A percentile compares a stretch with the other conserved stretches of the same genome.
phyloP scores from a whole-genome alignment of 2,797 vertebrate genomes.

The Ptychobarbus kaznakovi region DNA sequence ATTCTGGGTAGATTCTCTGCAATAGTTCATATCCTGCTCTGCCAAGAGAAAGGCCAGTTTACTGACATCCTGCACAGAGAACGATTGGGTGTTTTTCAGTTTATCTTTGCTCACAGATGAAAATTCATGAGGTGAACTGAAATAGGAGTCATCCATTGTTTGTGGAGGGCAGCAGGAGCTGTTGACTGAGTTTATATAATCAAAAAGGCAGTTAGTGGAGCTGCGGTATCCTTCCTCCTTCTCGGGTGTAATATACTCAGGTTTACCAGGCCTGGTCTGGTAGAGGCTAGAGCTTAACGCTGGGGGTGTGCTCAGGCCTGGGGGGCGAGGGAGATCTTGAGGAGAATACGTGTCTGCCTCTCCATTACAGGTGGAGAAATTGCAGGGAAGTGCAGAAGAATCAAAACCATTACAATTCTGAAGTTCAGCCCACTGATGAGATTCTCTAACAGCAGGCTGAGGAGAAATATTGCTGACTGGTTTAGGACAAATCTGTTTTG shows the following conservation, averaged over 20 bases:
- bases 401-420: slow-evolving; percentile 72
- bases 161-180: slow-evolving; percentile 61
- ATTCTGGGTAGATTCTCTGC: slow-evolving; percentile 77
- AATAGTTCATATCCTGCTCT: slow-evolving; percentile 72
- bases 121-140: slow-evolving; percentile 73
- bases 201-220: slow-evolving; percentile 67
- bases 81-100: slow-evolving; percentile 72
- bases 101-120: slow-evolving; percentile 72
- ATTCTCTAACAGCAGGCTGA: slow-evolving; percentile 69
- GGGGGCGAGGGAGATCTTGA: slow-evolving; percentile 71
- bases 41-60: slow-evolving; percentile 74
- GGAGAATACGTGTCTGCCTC: slow-evolving; percentile 70
- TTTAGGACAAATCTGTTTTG: slow-evolving; percentile 69
- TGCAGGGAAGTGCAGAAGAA: slow-evolving; percentile 79
- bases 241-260: slow-evolving; percentile 69
- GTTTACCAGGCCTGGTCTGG: slow-evolving; percentile 69
- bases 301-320: slow-evolving; percentile 78
- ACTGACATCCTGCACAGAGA: slow-evolving; percentile 78
- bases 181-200: slow-evolving; percentile 57
- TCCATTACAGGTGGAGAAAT: slow-evolving; percentile 75
- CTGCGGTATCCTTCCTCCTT: slow-evolving; percentile 74
- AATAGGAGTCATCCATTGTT: slow-evolving; percentile 60
- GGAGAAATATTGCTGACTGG: slow-evolving; percentile 66
- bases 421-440: slow-evolving; percentile 77
- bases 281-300: slow-evolving; percentile 71